Evolutionary conservation across 2,888 invertebrate species (phyloP).

Genomic region (Chrysolina oricalcia): DNA sequence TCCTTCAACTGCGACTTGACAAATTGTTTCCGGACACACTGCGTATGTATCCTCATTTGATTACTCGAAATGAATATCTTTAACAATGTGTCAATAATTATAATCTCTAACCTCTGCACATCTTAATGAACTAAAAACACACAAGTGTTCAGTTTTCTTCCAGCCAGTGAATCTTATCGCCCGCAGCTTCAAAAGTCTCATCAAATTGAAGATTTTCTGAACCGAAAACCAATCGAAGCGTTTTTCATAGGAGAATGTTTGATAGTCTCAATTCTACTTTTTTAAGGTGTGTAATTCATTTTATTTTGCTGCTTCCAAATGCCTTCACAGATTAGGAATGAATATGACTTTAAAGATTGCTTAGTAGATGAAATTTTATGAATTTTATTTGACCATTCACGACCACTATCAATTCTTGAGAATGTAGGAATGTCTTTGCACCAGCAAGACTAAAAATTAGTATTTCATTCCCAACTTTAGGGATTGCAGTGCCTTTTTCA

Average conservation of each 20-base stretch:
- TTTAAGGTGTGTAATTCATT: neutral
- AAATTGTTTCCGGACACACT: neutral
- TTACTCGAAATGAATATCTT: neutral
- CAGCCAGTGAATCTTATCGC: neutral
- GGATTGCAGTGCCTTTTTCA: too few relatives aligned
- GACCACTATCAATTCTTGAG: too few relatives aligned
- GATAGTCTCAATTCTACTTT: neutral
- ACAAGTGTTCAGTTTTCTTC: neutral
- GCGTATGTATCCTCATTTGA: neutral
- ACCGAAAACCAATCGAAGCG: neutral
- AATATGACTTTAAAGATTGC: too few relatives aligned
- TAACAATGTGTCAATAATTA: slow-evolving; percentile 16
- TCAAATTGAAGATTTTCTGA: neutral
- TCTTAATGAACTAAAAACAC: neutral
- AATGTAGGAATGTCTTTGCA: too few relatives aligned
- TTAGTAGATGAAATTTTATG: too few relatives aligned
- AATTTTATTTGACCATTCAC: too few relatives aligned
- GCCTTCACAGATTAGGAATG: neutral
- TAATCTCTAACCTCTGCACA: slow-evolving; percentile 30
- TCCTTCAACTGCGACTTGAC: too few relatives aligned
- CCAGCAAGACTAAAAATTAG: too few relatives aligned
- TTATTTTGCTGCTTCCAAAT: neutral
- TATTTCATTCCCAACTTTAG: too few relatives aligned
- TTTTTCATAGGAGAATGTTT: neutral
- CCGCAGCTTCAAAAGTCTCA: neutral